A percentile compares a stretch with the other conserved stretches of the same genome.
Conservation (phyloP, 2,113 vertebrate genomes). For the Mirounga angustirostris region DNA sequence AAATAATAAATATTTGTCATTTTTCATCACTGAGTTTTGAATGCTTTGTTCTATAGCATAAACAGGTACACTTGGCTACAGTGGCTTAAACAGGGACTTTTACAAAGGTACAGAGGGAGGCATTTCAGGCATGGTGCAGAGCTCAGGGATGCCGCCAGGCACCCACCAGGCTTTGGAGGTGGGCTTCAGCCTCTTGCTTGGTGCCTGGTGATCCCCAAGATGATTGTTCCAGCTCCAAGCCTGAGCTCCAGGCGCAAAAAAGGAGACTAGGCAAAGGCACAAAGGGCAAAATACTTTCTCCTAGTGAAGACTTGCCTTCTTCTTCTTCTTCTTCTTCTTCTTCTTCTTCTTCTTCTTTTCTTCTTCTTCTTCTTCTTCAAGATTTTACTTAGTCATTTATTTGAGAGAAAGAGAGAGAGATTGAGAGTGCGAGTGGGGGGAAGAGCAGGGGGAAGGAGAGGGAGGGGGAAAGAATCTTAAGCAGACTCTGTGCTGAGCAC, state of each 20-base stretch:
- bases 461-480: not conserved
- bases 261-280: not conserved
- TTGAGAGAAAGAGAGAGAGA: not conserved
- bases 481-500: not conserved
- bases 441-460: not conserved
- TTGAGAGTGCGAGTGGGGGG: not conserved
- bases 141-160: not conserved
- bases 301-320: not conserved
- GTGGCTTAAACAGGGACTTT: not conserved
- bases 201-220: not conserved
- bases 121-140: rapidly evolving
- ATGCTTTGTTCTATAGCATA: not conserved
- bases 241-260: not conserved
- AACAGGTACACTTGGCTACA: not conserved
- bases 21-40: not conserved
- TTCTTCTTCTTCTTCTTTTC: not conserved
- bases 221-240: not conserved
- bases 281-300: not conserved
- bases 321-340: not conserved
- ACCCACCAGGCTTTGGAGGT: not conserved
- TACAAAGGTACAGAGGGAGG: not conserved
- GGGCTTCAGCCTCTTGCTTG: not conserved
- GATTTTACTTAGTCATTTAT: not conserved
- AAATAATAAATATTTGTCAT: not conserved
- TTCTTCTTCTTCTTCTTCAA: not conserved